Evolutionary conservation across 1,140 invertebrate species (phyloP), one percentile per base, ranked within the genome.

Genomic region (Grapholita molesta): DNA sequence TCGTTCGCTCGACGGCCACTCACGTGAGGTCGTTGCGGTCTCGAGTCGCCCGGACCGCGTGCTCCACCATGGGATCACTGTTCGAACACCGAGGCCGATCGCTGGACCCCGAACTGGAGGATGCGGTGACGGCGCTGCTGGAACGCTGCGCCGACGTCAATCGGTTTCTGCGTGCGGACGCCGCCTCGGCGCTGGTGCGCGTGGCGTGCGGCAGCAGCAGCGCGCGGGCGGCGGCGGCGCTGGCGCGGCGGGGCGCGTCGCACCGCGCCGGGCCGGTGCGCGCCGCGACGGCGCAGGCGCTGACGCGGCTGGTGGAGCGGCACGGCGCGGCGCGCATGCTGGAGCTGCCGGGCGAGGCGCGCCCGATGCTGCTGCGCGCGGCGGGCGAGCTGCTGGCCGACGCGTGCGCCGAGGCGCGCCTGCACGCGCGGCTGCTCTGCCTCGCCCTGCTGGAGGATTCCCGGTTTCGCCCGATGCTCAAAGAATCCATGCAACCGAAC

Each of bases 101-200:
- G 12, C 93, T 98, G 75, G 98, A 99, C 65, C 83, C 97, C 92
- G 98, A 99, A 87, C 87, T 97, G 18, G 98, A 99, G 79, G 96
- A 97, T 75, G 94, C 98, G 67, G 95, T 95, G 0, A 94, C 94
- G 21, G 94, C 96, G 6, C 87, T 99, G 24, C 90, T 99, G 15
- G 95, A 97, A 71, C 95, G 98, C 76, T 97, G 96, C 38, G 97
- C 97, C 0, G 98, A 99, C 82, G 98, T 97, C 1, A 99, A 98
- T 86, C 95, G 95, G 76, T 99, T 99, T 84, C 93, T 99, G 24
- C 93, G 97, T 38, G 96, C 95, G 15, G 98, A 99, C 87, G 96
- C 97, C 9, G 96, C 96, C 15, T 92, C 93, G n/a, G 96, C 97
- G 21, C 82, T 99, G 30, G 95, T 96, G 74, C 92, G 94, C 5